Evolutionary conservation across 2,888 invertebrate genomes (phyloP), one percentile per base, ranked within the genome.

Genomic region (Aphidoletes aphidimyza): DNA sequence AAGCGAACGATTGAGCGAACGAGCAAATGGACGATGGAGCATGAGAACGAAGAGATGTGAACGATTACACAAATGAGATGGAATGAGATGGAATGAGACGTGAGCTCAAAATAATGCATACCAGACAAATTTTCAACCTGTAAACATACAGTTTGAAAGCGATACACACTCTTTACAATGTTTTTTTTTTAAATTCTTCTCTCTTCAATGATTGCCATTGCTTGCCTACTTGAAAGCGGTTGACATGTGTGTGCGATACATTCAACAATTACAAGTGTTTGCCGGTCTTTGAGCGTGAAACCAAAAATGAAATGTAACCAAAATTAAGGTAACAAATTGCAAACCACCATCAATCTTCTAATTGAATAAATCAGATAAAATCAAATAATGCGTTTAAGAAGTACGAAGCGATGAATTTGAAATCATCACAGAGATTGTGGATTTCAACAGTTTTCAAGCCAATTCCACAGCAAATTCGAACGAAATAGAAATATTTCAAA

Each of bases 251-350:
- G 22, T 54, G 22, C 54, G 11, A 54, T 54, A 54, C 54, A 54
- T 54, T 54, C 54, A 54, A 54, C 54, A 54, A 47, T 54, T 69
- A 69, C 69, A 69, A 69, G 69, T 69, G 69, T 69, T 69, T 69
- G 34, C 69, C 69, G 69, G 54, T 30, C 30, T 69, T 69, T 69
- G 14, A 1, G 30, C 2, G 3, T 69, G 8, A 30, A 2, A 69
- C 11, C 30, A 14, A 5, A 30, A 34, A 11, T 11, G 2, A 26
- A n/a, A 30, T 30, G 1, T 8, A 30, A 69, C 11, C 22, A 26
- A 2, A 2, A 11, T 2, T 0, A 54, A 22, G 26, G 49, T 49
- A n/a, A n/a, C n/a, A n/a, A n/a, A n/a, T n/a, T n/a, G 54, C 54
- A 54, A 49, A 19, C 5, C 54, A 54, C 26, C 54, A 54, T 54